Percentiles rank a stretch among this genome's conserved stretches.
Conservation (phyloP, 2,888 invertebrate genomes). For the Eumerus sabulonum region DNA sequence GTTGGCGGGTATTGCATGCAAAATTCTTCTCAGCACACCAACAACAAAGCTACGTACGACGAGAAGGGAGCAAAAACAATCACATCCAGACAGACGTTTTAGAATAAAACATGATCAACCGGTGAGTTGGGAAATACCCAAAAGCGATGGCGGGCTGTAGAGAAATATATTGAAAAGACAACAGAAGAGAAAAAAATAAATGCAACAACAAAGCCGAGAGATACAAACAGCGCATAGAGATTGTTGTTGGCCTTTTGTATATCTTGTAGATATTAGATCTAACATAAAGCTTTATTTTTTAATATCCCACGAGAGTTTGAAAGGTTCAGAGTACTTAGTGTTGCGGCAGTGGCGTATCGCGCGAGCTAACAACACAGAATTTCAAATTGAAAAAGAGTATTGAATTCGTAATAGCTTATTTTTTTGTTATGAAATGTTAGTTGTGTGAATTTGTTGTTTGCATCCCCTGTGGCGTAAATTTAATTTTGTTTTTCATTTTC, state of each 20-base stretch:
- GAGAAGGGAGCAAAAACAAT: not conserved
- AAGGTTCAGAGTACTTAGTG: conserved; percentile 67
- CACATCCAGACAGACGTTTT: conserved; percentile 24
- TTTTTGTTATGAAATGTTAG: conserved; percentile 1
- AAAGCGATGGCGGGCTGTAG: conserved; percentile 32
- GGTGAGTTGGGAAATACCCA: conserved; percentile 66
- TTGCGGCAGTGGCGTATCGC: conserved; percentile 58
- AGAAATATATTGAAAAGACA: conserved; percentile 50
- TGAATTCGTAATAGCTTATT: no score
- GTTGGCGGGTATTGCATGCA: conserved; percentile 47
- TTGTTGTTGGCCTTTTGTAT: conserved; percentile 18
- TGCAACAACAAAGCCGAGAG: no score
- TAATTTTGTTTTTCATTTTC: conserved; percentile 62
- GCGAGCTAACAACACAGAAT: conserved; percentile 43
- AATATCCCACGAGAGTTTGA: conserved; percentile 67
- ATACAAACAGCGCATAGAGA: not conserved
- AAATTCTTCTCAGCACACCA: conserved; percentile 31
- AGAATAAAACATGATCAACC: conserved; percentile 66
- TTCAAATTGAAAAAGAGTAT: not conserved
- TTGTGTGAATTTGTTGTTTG: conserved; percentile 34
- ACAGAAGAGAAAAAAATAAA: conserved; percentile 23
- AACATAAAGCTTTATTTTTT: conserved; percentile 66
- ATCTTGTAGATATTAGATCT: conserved; percentile 65
- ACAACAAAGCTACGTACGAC: conserved; percentile 2
- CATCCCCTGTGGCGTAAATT: conserved; percentile 30